A percentile compares a stretch with the other conserved stretches of the same genome.
These are phyloP conservation scores for Andricus quercusramuli DNA, from an alignment of 2,888 invertebrate genomes.

Conservation along the genomic window DNA sequence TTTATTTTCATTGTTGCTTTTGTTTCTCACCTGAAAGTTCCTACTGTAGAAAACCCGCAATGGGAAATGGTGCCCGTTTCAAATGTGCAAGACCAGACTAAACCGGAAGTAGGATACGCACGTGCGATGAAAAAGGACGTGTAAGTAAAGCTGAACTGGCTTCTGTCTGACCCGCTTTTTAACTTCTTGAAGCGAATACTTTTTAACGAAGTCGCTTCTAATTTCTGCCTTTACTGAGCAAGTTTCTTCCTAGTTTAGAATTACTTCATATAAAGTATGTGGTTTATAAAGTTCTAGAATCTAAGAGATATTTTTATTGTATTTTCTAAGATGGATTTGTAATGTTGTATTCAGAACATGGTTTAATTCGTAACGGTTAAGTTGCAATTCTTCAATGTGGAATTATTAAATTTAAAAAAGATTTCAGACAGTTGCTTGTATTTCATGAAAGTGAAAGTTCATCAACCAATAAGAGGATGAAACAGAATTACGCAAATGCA, in stretches of 20 bases:
- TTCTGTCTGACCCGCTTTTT: constrained; percentile 23
- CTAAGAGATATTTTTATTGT: not conserved
- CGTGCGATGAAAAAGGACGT: constrained; percentile 19
- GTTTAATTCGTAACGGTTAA: no score
- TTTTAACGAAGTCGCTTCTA: constrained; percentile 6
- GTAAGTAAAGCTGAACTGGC: constrained; percentile 23
- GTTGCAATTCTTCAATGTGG: no score
- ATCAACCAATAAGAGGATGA: no score
- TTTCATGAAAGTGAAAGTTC: no score
- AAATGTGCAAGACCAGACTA: constrained; percentile 5
- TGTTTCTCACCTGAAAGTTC: constrained; percentile 29
- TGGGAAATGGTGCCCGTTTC: constrained; percentile 33
- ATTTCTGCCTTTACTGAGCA: not conserved
- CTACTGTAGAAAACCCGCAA: constrained; percentile 2
- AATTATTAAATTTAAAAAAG: no score
- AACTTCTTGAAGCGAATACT: constrained; percentile 8
- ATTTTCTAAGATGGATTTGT: no score
- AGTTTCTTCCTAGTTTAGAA: not conserved
- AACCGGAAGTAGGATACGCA: constrained; percentile 1
- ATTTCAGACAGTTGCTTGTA: no score
- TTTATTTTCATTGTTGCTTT: constrained; percentile 30
- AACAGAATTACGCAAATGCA: no score
- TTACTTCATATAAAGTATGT: not conserved
- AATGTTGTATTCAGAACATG: no score
- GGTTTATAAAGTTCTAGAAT: not conserved